A percentile compares a stretch with the other conserved stretches of the same genome.
phyloP scores from a whole-genome alignment of 2,797 vertebrate species.

The Silurus aristotelis region DNA sequence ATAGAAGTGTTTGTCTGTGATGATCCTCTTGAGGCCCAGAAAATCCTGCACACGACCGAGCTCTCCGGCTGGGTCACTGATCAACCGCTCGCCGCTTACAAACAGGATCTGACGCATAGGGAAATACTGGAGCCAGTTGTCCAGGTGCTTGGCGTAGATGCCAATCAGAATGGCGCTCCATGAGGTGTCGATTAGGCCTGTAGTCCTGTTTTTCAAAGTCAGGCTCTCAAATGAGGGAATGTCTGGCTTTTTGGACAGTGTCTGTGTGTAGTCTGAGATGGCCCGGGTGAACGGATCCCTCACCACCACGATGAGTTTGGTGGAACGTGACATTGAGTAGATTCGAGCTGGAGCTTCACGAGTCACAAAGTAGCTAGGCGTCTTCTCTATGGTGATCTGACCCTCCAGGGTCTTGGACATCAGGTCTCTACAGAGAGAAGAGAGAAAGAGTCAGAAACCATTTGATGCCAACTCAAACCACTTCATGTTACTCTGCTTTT shows the following conservation, averaged over 20 bases:
- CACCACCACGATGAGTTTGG: conserved; percentile 71
- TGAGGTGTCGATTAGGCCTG: conserved; percentile 80
- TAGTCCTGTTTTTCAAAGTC: conserved; percentile 83
- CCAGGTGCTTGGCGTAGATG: conserved; percentile 84
- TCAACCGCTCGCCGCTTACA: conserved; percentile 79
- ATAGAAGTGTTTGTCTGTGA: conserved; percentile 86
- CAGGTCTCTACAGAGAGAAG: conserved; percentile 45
- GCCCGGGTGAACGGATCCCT: conserved; percentile 69
- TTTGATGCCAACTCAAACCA: not conserved
- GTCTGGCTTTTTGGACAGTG: conserved; percentile 79
- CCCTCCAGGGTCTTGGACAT: conserved; percentile 71
- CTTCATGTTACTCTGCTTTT: not conserved
- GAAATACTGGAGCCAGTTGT: conserved; percentile 84
- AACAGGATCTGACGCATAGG: conserved; percentile 81
- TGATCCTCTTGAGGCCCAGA: conserved; percentile 81
- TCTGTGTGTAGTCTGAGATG: conserved; percentile 63
- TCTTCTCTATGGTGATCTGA: conserved; percentile 75
- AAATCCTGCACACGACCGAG: conserved; percentile 82
- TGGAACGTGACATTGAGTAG: conserved; percentile 66
- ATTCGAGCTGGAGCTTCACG: conserved; percentile 65
- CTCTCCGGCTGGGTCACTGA: conserved; percentile 81
- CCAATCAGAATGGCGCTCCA: conserved; percentile 84
- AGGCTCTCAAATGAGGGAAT: conserved; percentile 81
- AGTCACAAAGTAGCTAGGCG: conserved; percentile 72
- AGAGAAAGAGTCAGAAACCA: not conserved